A percentile compares a stretch with the other conserved stretches of the same genome.
phyloP scores from a whole-genome alignment of 2,113 vertebrate genomes.

The Ochotona princeps region DNA sequence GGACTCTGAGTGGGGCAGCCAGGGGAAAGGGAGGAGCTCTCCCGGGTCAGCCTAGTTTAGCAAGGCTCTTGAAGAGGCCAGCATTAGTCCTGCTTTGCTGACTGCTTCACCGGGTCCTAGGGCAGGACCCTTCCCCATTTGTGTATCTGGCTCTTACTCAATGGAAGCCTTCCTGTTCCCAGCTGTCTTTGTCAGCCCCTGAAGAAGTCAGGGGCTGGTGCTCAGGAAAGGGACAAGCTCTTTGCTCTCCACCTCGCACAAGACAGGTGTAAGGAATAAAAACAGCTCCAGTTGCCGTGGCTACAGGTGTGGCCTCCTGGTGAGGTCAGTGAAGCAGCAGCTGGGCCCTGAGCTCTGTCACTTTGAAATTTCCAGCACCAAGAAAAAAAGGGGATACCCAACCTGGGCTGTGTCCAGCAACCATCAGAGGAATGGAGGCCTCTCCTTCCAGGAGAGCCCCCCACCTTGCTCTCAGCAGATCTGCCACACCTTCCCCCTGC shows the following conservation, averaged over 20 bases:
- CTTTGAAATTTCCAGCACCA: not conserved
- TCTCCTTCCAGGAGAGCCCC: not conserved
- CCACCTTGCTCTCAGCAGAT: not conserved
- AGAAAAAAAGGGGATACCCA: not conserved
- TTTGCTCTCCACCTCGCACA: slow-evolving; percentile 20
- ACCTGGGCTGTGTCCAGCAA: not conserved
- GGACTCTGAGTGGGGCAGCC: not conserved
- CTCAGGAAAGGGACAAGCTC: not conserved
- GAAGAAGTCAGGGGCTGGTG: not conserved
- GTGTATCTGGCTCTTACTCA: not conserved
- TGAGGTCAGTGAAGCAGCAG: not conserved
- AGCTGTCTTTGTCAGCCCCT: not conserved
- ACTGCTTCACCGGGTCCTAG: not conserved
- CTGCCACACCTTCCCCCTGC: accelerated
- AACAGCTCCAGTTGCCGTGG: slow-evolving; percentile 46
- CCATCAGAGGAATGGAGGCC: not conserved
- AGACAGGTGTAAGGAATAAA: slow-evolving; percentile 16
- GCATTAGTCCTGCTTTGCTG: not conserved
- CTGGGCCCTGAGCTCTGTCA: not conserved
- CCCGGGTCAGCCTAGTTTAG: not conserved
- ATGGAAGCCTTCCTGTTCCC: not conserved
- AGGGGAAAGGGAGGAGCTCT: not conserved
- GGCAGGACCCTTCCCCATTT: not conserved
- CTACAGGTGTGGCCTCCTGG: slow-evolving; percentile 43
- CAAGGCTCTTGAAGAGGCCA: no score